Conservation (phyloP, 2,797 vertebrate species). For the Acrocephalus scirpaceus region DNA sequence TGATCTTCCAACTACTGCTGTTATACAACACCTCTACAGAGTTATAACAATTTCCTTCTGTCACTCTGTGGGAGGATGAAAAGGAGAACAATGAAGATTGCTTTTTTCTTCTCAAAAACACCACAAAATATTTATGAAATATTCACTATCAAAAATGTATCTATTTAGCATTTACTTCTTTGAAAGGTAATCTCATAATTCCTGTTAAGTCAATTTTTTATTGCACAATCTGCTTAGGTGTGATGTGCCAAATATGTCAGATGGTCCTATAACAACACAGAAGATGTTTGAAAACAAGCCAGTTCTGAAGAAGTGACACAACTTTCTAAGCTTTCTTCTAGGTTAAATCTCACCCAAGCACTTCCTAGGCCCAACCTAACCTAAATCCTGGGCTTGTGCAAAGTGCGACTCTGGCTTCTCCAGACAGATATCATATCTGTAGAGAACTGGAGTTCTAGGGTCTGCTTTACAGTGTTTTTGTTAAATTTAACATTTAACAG, state of each 20-base stretch:
- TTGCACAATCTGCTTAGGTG: not conserved
- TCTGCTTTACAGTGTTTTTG: not conserved
- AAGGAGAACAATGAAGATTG: not conserved
- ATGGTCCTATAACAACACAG: not conserved
- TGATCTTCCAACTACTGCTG: not conserved
- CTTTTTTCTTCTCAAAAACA: not conserved
- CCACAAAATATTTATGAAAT: not conserved
- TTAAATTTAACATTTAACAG: not conserved
- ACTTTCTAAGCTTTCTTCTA: not conserved
- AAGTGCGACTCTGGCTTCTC: not conserved
- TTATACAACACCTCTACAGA: not conserved
- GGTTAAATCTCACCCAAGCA: not conserved
- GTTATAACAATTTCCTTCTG: not conserved
- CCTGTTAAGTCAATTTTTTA: not conserved
- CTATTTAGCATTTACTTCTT: not conserved
- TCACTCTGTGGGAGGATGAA: not conserved
- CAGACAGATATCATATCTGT: not conserved
- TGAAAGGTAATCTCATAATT: not conserved
- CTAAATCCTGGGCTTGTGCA: not conserved
- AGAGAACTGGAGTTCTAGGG: not conserved
- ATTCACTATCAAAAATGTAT: not conserved
- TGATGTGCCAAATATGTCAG: not conserved
- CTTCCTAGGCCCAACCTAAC: not conserved
- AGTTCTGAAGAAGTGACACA: not conserved
- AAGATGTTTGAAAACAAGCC: not conserved